Conservation (phyloP, 1,140 invertebrate species). For the Nautilus pompilius region DNA sequence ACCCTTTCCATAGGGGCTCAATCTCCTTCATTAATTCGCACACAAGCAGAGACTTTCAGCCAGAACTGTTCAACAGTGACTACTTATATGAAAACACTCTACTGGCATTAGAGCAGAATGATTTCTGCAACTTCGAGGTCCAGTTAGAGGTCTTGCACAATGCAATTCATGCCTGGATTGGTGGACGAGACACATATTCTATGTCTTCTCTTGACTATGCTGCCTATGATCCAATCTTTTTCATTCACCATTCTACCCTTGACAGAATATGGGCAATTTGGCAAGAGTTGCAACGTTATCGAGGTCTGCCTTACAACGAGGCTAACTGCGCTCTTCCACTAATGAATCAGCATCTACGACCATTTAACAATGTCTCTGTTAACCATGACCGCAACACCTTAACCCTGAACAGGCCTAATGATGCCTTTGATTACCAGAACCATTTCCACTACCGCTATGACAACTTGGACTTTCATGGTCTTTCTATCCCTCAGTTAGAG, state of each 20-base stretch:
- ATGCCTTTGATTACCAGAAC: slow-evolving; percentile 23
- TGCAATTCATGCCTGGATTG: slow-evolving; percentile 18
- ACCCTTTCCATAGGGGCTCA: slow-evolving; percentile 19
- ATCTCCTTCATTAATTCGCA: slow-evolving; percentile 7
- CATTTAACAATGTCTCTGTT: slow-evolving; percentile 9
- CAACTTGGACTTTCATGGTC: slow-evolving; percentile 16
- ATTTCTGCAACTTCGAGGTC: slow-evolving; percentile 26
- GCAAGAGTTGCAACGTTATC: slow-evolving; percentile 21
- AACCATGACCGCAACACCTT: slow-evolving; percentile 14
- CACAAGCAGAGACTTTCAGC: slow-evolving; percentile 13
- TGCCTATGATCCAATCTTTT: slow-evolving; percentile 22
- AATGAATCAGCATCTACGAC: slow-evolving; percentile 15
- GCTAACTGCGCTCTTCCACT: slow-evolving; percentile 12
- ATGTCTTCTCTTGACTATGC: slow-evolving; percentile 18
- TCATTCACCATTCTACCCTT: slow-evolving; percentile 15
- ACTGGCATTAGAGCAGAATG: slow-evolving; percentile 18
- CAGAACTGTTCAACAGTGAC: slow-evolving; percentile 15
- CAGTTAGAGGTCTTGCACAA: slow-evolving; percentile 27
- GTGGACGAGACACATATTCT: slow-evolving; percentile 15
- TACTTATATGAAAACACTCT: slow-evolving; percentile 13
- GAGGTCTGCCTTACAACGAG: slow-evolving; percentile 10
- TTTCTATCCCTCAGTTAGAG: slow-evolving; percentile 19
- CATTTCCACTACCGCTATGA: slow-evolving; percentile 24
- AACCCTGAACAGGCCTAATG: slow-evolving; percentile 14
- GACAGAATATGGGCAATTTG: slow-evolving; percentile 26